Evolutionary conservation across 2,797 vertebrate genomes (phyloP).

Genomic region (Xerus rutilus): DNA sequence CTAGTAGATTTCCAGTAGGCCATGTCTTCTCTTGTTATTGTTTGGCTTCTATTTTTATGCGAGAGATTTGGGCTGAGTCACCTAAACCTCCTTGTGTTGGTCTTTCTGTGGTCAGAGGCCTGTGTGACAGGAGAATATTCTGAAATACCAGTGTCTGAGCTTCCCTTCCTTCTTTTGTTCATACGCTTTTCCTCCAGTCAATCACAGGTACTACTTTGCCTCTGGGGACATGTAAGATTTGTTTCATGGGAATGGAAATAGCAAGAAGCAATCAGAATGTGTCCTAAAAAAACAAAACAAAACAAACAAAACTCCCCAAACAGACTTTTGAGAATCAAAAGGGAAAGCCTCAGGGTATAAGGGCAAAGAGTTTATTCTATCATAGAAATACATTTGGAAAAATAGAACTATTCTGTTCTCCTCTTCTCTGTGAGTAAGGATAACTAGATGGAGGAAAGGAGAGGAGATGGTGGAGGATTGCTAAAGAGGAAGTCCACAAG

Average conservation of each 20-base stretch:
- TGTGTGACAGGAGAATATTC: background rate
- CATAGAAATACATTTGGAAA: background rate
- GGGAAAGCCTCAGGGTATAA: background rate
- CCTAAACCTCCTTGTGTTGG: background rate
- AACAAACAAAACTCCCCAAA: background rate
- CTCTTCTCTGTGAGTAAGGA: background rate
- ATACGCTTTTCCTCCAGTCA: background rate
- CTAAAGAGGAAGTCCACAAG: background rate
- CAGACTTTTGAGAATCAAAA: conserved; percentile 47
- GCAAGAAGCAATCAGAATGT: background rate
- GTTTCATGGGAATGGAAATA: conserved; percentile 37
- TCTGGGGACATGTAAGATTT: conserved; percentile 14
- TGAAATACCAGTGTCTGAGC: background rate
- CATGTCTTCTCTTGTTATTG: background rate
- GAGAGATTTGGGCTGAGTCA: background rate
- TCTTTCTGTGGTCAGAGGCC: background rate
- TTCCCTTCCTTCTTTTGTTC: background rate
- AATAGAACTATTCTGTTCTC: background rate
- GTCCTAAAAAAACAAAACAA: background rate
- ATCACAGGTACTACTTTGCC: conserved; percentile 2
- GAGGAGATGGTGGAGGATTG: background rate
- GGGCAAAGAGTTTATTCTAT: background rate
- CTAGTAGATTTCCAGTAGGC: background rate
- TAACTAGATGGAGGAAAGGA: background rate
- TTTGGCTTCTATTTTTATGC: conserved; percentile 5